Base-by-base conservation (phyloP, 2,797 vertebrate genomes). In the Huso huso region DNA sequence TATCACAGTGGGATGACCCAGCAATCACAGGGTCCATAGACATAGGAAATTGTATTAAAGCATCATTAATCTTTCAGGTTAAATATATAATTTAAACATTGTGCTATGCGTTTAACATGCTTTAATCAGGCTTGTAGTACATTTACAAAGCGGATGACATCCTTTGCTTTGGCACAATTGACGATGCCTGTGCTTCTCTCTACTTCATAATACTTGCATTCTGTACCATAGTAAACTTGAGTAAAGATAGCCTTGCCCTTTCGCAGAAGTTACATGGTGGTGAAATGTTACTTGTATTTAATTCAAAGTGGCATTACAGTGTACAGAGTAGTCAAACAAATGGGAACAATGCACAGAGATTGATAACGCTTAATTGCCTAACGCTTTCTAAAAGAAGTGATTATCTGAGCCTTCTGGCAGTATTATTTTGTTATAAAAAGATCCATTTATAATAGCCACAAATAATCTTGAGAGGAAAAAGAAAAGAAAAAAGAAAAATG, bases 241-340 rank as follows among this genome's bases (percentile, higher is more conserved):
- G 49, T 13, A 12, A 49, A 52, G 51, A 12, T 15, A 48, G 48
- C 48, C 53, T 62, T 64, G 53, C 67, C 67, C 63, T 73, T 73
- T 72, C 62, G 50, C 50, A 72, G 23, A 37, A 11, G 51, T 49
- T 52, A 65, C 66, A 65, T 65, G 62, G 65, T 50, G 49, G 63
- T 18, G 51, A 52, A 13, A 62, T 62, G 51, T 23, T 65, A 61
- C 23, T 61, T 66, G 52, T 37, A 66, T 61, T 12, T 61, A 61
- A 69, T 69, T 55, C 23, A 64, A 18, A 60, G 48, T 51, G 65
- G 61, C 64, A 49, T 9, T 59, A 65, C 53, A 48, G 8, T 51
- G 50, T 62, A 15, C 51, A 37, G 52, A 48, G 37, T n/a, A 48
- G 48, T 51, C 15, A n/a, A 61, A 65, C 50, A 50, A 7, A 58